Evolutionary conservation across 2,888 invertebrate species (phyloP).

Genomic region (Caenorhabditis doughertyi): DNA sequence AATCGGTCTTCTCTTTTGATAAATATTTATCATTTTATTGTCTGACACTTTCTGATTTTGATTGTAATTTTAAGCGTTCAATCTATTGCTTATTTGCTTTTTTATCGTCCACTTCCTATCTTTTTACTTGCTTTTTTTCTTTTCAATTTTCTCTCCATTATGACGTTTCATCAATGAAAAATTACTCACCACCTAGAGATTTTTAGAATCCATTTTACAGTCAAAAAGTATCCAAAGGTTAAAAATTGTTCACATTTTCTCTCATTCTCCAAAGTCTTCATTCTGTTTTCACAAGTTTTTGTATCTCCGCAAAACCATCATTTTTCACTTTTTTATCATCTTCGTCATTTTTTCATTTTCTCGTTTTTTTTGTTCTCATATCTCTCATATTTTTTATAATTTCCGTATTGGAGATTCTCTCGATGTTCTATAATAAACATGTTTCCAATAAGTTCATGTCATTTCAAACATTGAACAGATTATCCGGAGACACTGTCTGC

Average conservation of each 20-base stretch:
- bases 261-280: slow-evolving; percentile 6
- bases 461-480: slow-evolving; percentile 30
- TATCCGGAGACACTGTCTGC: slow-evolving; percentile 5
- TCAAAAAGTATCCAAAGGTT: slow-evolving; percentile 16
- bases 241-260: not conserved
- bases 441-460: not conserved
- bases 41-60: not conserved
- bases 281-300: not conserved
- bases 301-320: not conserved
- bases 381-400: not conserved
- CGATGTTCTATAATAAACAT: not conserved
- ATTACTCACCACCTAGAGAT: not conserved
- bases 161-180: not conserved
- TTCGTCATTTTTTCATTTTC: slow-evolving; percentile 17
- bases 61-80: slow-evolving; percentile 38
- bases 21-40: slow-evolving; percentile 41
- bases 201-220: not conserved
- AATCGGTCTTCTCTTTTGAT: slow-evolving; percentile 9
- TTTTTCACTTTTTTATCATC: slow-evolving; percentile 20
- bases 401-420: not conserved
- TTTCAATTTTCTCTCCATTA: not conserved
- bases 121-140: slow-evolving; percentile 18
- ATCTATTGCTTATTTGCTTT: slow-evolving; percentile 20
- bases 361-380: not conserved
- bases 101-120: slow-evolving; percentile 8